Percentiles rank a stretch among this genome's conserved stretches.
Conservation (phyloP, 2,797 vertebrate genomes). For the Gallinago stenura region DNA sequence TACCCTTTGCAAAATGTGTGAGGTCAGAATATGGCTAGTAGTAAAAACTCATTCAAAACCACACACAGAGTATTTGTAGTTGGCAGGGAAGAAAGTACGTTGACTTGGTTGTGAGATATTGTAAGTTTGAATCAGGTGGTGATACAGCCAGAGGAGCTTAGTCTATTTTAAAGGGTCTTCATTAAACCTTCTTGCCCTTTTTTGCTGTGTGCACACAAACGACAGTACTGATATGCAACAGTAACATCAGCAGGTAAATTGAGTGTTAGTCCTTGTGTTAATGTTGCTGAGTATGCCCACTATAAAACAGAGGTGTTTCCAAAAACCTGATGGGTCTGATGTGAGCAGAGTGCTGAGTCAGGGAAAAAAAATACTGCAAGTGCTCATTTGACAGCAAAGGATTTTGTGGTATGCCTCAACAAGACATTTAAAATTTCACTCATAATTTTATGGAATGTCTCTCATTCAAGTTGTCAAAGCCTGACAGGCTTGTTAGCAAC, state of each 20-base stretch:
- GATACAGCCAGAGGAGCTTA: neutral
- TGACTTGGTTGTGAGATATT: neutral
- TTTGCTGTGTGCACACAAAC: neutral
- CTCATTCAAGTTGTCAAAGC: conserved; percentile 64
- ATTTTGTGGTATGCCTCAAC: conserved; percentile 37
- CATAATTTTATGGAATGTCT: conserved; percentile 51
- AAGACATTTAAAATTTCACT: conserved; percentile 57
- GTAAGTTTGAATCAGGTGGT: neutral
- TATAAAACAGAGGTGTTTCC: neutral
- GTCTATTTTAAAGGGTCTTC: neutral
- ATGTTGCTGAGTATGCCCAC: neutral
- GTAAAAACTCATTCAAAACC: neutral
- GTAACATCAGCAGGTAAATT: neutral
- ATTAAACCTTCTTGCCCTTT: neutral
- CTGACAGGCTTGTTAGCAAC: conserved; percentile 63
- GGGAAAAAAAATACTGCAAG: neutral
- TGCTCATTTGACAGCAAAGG: conserved; percentile 36
- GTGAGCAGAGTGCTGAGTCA: conserved; percentile 19
- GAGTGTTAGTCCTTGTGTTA: neutral
- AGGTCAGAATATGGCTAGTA: neutral
- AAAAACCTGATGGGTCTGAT: neutral
- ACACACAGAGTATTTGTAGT: neutral
- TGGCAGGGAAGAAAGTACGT: neutral
- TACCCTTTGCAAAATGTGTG: neutral
- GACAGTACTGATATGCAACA: neutral